Base-by-base conservation (phyloP, 2,113 vertebrate species). In the Phycodurus eques region DNA sequence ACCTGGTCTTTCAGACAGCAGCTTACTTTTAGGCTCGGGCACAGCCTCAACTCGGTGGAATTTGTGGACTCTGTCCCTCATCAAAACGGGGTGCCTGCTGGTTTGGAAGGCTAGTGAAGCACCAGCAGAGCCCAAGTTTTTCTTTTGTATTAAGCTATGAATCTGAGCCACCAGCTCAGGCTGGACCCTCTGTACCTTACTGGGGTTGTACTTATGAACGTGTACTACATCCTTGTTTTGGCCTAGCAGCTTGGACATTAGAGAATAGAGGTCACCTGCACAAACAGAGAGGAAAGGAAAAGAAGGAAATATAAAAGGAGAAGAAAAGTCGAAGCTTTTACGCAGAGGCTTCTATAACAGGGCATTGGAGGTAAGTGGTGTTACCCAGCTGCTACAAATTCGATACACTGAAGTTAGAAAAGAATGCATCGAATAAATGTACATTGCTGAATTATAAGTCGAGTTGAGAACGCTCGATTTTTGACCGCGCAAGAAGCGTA, bases 241-340 rank as follows among this genome's bases (percentile, higher is more conserved):
- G 92, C 94, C 95, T 94, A 98, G 92, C 69, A 98, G 94, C 93
- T 94, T 94, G 93, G 96, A 97, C 93, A 98, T 92, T 68, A 97
- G 94, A 88, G 95, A 96, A 95, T 94, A 98, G 93, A 98, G 94
- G 94, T 94, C 94, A 95, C 95, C 96, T 98, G 95, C 76, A 91
- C 77, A 93, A 81, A 84, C 69, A 83, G 42, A 61, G 72, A 90
- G 89, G 74, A 71, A 79, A 76, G 51, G 70, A 69, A 84, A 78
- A 66, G 69, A 83, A 77, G 65, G 72, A 86, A 76, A 65, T 46
- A 54, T 3, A 73, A 53, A 49, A 42, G 8, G 33, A 22, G 5
- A 60, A 42, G 59, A 35, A 61, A 35, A 61, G 59, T 17, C 31
- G 6, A 61, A 61, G 59, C 31, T 35, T 61, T 63, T 10, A 42